These are phyloP conservation scores for Seira sanloemensis DNA, from an alignment of 2,888 invertebrate species.

Conservation along the genomic window DNA sequence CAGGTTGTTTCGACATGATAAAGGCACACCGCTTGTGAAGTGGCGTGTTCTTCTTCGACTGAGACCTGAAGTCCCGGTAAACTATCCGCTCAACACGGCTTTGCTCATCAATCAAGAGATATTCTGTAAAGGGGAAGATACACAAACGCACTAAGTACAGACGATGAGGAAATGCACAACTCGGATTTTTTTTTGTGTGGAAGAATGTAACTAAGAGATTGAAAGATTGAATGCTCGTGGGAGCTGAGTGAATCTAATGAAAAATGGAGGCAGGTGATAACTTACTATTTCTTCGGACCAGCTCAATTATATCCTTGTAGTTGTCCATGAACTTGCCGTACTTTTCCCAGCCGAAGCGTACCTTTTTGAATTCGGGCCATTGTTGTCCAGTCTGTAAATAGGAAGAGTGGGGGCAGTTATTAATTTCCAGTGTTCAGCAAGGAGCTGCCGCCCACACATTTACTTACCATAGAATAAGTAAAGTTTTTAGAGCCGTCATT, in stretches of 20 bases:
- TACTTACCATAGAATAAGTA: slow-evolving; percentile 51
- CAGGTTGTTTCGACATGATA: slow-evolving; percentile 84
- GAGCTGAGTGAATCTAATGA: background rate
- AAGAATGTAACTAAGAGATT: no score
- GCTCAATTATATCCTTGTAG: slow-evolving; percentile 69
- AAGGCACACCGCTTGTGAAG: slow-evolving; percentile 85
- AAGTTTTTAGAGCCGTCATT: slow-evolving; percentile 29
- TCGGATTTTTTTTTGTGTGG: no score
- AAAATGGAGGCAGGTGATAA: slow-evolving; percentile 3
- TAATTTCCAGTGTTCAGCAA: background rate
- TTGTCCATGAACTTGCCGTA: slow-evolving; percentile 68
- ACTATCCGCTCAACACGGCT: slow-evolving; percentile 71
- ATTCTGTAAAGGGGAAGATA: slow-evolving; percentile 58
- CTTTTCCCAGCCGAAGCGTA: slow-evolving; percentile 64
- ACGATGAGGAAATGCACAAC: no score
- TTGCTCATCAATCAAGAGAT: slow-evolving; percentile 71
- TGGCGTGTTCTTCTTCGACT: slow-evolving; percentile 77
- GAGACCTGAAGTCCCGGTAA: slow-evolving; percentile 69
- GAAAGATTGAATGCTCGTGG: no score
- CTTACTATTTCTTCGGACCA: slow-evolving; percentile 69
- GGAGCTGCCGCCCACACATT: background rate
- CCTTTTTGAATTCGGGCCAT: slow-evolving; percentile 71
- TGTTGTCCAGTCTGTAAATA: slow-evolving; percentile 48
- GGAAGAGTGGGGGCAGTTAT: background rate
- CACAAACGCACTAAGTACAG: background rate